Evolutionary conservation across 2,797 vertebrate species (phyloP).

Genomic region (Spinus olivaceus): DNA sequence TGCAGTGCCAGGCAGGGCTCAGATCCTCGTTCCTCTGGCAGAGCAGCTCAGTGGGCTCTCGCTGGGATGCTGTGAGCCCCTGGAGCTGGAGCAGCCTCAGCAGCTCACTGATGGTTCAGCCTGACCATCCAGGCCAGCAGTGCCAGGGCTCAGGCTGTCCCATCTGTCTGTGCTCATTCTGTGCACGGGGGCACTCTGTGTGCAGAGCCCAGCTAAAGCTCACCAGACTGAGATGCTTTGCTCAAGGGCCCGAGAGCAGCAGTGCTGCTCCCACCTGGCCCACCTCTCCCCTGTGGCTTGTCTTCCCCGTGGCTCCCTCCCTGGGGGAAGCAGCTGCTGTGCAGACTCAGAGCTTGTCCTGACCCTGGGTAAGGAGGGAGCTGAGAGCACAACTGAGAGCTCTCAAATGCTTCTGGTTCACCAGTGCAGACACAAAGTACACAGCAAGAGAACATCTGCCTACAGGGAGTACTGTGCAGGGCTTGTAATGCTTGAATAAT

Average conservation of each 20-base stretch:
- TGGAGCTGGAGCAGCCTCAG: neutral
- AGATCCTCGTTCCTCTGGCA: rapidly evolving
- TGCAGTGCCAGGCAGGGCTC: neutral
- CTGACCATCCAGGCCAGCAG: neutral
- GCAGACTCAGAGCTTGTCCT: neutral
- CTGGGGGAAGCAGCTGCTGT: neutral
- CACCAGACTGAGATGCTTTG: neutral
- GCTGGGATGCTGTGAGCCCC: neutral
- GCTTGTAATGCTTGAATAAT: neutral
- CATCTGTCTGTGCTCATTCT: rapidly evolving
- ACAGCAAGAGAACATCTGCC: neutral
- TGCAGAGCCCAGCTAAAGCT: neutral
- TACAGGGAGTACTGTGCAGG: neutral
- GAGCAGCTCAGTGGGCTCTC: neutral
- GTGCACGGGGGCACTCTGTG: neutral
- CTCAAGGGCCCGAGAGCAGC: neutral
- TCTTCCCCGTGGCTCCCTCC: rapidly evolving
- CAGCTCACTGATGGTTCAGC: neutral
- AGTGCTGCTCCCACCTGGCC: neutral
- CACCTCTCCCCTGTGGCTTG: neutral
- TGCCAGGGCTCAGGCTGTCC: neutral
- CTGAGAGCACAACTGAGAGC: neutral
- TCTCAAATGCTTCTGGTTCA: neutral
- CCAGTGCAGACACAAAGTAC: neutral
- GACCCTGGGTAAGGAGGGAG: neutral